A percentile compares a stretch with the other conserved stretches of the same genome.
phyloP scores from a whole-genome alignment of 2,888 invertebrate species.

The Leistus spinibarbis region DNA sequence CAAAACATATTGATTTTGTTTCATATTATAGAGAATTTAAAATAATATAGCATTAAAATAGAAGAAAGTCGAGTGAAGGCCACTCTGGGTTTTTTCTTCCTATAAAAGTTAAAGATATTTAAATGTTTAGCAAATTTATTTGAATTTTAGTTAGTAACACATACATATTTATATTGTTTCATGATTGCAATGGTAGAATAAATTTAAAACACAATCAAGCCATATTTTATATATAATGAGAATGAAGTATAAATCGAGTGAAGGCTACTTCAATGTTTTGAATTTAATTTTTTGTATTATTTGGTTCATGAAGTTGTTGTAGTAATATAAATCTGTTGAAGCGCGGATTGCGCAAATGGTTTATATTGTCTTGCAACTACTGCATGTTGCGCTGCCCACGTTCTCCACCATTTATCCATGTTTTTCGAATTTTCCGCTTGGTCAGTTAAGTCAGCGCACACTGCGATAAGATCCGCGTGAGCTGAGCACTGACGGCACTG shows the following conservation, averaged over 20 bases:
- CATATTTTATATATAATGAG: no score
- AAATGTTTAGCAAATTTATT: no score
- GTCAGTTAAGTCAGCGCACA: slow-evolving; percentile 7
- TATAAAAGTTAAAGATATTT: no score
- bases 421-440: slow-evolving; percentile 33
- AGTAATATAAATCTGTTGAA: background rate
- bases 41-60: no score
- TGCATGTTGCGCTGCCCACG: background rate
- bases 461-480: slow-evolving; percentile 10
- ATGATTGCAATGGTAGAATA: no score
- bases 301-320: background rate
- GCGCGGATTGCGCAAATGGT: background rate
- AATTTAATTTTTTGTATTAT: background rate
- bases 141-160: no score
- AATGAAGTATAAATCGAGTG: background rate
- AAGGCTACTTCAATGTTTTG: background rate
- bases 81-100: no score
- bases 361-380: background rate
- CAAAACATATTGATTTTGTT: no score
- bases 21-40: no score
- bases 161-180: no score
- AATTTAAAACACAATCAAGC: no score
- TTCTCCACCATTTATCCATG: slow-evolving; percentile 22
- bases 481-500: background rate
- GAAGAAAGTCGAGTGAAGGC: no score